Base-by-base conservation (phyloP, 2,113 vertebrate species). In the Aptenodytes patagonicus region DNA sequence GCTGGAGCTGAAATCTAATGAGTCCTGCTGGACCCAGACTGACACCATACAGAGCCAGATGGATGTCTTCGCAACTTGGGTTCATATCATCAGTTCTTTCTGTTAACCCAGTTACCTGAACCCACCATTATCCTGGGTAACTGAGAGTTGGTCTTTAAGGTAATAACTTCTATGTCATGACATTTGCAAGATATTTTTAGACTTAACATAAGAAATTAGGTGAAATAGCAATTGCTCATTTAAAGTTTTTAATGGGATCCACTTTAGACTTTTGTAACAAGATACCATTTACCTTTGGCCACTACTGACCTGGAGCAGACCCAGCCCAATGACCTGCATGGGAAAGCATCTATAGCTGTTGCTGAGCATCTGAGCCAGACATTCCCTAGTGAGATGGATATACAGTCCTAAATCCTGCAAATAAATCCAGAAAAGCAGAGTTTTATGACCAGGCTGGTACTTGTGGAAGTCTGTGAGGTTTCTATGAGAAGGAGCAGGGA, bases 371-470 rank as follows among this genome's bases (percentile, higher is more conserved):
- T 60, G 75, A 88, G 62, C 40, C 66, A 88, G 73, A 38, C 36
- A 20, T 90, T 95, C 75, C 54, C 62, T 29, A 13, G 20, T 28
- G 44, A 70, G 54, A 70, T 3, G 15, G 40, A 80, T 66, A 96
- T 95, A 46, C 36, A 94, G 62, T 42, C 54, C 62, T 92, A 90
- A 95, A 88, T 91, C 82, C 92, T 86, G 28, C 42, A 93, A 94
- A 65, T 80, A 93, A 95, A 92, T 90, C n/a, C 34, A 62, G 61
- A 86, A 83, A 40, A 88, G 22, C 22, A 76, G 76, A 69, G 20
- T 69, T 89, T 95, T 85, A 42, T 70, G 54, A 83, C 46, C 54
- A 54, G 34, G 14, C 61, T 89, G 20, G 44, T 65, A 76, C 40
- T 57, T 68, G 15, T 3, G 85, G 78, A 61, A 93, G 34, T 34